Conservation (phyloP, 1,140 invertebrate genomes). For the Episyrphus balteatus region DNA sequence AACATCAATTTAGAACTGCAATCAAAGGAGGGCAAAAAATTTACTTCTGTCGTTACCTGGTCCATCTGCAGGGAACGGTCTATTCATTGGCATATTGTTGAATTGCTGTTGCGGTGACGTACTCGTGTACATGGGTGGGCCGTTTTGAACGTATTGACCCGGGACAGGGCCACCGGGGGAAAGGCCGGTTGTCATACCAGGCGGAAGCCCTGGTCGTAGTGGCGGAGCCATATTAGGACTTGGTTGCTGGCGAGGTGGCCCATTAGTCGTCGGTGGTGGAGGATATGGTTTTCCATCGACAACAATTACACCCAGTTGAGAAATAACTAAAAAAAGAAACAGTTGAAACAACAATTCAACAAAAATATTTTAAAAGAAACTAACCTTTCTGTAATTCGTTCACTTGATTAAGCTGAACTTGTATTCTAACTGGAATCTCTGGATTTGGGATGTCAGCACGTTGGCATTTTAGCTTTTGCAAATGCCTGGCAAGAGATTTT, state of each 20-base stretch:
- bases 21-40: too few species aligned
- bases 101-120: conserved; percentile 29
- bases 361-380: background rate
- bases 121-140: conserved; percentile 29
- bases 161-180: conserved; percentile 27
- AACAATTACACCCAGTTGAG: conserved; percentile 60
- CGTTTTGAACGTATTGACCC: conserved; percentile 26
- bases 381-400: conserved; percentile 64
- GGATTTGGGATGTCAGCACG: conserved; percentile 74
- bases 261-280: conserved; percentile 23
- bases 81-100: conserved; percentile 32
- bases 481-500: conserved; percentile 59
- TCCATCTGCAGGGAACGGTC: conserved; percentile 27
- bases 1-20: background rate
- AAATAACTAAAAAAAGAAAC: conserved; percentile 44
- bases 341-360: conserved; percentile 6
- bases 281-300: conserved; percentile 56
- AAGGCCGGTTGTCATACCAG: conserved; percentile 23
- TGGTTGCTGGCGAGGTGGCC: conserved; percentile 36
- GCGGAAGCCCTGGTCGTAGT: conserved; percentile 30
- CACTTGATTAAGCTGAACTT: conserved; percentile 63
- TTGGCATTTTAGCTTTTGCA: conserved; percentile 65
- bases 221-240: conserved; percentile 37
- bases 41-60: conserved; percentile 19
- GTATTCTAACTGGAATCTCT: conserved; percentile 69